These are phyloP conservation scores for Phalacrocorax pelagicus DNA, from an alignment of 2,113 vertebrate species.

Conservation along the genomic window DNA sequence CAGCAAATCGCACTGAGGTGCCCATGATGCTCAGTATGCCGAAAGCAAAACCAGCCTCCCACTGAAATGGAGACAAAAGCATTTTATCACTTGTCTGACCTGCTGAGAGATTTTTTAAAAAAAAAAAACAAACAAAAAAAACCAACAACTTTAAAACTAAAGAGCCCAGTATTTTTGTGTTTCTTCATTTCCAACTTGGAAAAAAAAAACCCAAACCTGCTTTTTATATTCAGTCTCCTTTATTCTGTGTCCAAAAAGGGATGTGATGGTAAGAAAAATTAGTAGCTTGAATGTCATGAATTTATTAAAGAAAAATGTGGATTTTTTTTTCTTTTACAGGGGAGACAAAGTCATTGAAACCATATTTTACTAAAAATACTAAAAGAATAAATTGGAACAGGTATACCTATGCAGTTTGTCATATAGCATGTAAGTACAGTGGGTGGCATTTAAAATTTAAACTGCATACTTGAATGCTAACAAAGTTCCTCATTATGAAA, in stretches of 20 bases:
- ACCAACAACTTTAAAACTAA: neutral
- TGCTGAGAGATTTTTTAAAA: neutral
- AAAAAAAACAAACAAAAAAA: too few species aligned
- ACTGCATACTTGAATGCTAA: neutral
- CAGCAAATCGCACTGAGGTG: conserved; percentile 43
- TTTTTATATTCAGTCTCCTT: neutral
- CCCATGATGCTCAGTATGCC: conserved; percentile 38
- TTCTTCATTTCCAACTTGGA: neutral
- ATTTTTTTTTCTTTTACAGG: neutral
- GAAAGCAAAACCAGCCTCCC: conserved; percentile 58
- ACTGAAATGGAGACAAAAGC: conserved; percentile 62
- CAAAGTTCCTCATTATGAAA: neutral
- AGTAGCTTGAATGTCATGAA: neutral
- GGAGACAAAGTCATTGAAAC: neutral
- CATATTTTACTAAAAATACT: neutral
- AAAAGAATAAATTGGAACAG: neutral
- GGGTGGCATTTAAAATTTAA: neutral
- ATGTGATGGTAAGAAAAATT: neutral
- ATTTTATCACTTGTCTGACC: conserved; percentile 28
- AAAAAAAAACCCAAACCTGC: neutral
- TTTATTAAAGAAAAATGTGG: neutral
- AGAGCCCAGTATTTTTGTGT: neutral
- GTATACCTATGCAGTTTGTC: neutral
- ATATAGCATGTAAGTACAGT: neutral
- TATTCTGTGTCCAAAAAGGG: neutral